Evolutionary conservation across 2,888 invertebrate genomes (phyloP).

Genomic region (Agrotis segetum): DNA sequence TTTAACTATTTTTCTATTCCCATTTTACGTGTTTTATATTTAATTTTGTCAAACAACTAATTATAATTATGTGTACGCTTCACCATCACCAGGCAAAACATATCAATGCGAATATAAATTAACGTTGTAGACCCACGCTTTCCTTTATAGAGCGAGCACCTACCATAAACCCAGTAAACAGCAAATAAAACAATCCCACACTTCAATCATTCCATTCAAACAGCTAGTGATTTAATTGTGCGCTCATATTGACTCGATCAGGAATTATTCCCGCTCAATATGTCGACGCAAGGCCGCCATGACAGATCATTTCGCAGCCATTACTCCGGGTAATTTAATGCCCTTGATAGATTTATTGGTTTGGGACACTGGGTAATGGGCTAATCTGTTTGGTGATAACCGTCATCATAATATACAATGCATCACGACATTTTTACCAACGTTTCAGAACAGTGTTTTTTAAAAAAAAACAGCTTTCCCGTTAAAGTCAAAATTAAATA

Average conservation of each 20-base stretch:
- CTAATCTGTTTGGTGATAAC: slow-evolving; percentile 20
- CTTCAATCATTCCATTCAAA: slow-evolving; percentile 33
- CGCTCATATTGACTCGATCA: slow-evolving; percentile 40
- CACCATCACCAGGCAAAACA: no score
- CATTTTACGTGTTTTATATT: no score
- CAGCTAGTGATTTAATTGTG: slow-evolving; percentile 52
- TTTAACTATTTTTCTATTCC: no score
- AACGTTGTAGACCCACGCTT: neutral
- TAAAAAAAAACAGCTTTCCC: no score
- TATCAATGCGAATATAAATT: no score
- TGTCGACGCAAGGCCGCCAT: slow-evolving; percentile 43
- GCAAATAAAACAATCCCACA: neutral
- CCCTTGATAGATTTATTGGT: slow-evolving; percentile 53
- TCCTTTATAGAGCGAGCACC: neutral
- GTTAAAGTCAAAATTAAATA: no score
- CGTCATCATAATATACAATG: slow-evolving; percentile 4
- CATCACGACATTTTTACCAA: no score
- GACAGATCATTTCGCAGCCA: slow-evolving; percentile 58
- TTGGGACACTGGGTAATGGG: slow-evolving; percentile 22
- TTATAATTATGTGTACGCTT: no score
- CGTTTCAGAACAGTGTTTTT: no score
- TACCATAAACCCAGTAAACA: neutral
- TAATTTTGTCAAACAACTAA: no score
- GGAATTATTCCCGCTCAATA: slow-evolving; percentile 50
- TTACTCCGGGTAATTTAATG: slow-evolving; percentile 50